Base-by-base conservation (phyloP, 2,113 vertebrate species). In the Atractosteus spatula region DNA sequence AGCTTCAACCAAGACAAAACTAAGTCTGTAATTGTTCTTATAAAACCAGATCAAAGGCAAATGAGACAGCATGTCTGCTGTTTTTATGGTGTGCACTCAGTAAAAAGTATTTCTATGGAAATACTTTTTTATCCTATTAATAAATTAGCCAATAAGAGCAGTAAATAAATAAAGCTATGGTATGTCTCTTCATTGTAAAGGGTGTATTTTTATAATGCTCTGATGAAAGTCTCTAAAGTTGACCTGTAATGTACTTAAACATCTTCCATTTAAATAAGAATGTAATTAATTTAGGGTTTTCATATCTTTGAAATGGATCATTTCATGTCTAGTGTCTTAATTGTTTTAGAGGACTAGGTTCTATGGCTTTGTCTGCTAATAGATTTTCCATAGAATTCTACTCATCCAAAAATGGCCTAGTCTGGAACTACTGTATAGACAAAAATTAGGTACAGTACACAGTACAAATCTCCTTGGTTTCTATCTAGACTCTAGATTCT, bases 31-130 rank as follows among this genome's bases (percentile, higher is more conserved):
- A 45, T 55, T 78, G 68, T 56, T 72, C 45, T 62, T 76, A 62
- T 74, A 74, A 79, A 78, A 71, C 41, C 69, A 69, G 42, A 76
- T 77, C 61, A 70, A 71, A 80, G 71, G 74, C 73, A 78, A 74
- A 72, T 44, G 75, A 41, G 8, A 57, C 3, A 55, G 17, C 7
- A 74, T 59, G 62, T 79, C 51, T 67, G 42, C n/a, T 43, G 44
- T 7, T 51, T 51, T 51, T 51, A 51, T 10, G 10, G 47, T 51
- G 5, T 51, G 47, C 47, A 51, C 47, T 51, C 47, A 51, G 47
- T 51, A 51, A 51, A 51, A 51, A 51, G 47, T 51, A 51, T 51
- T 51, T 51, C 47, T 51, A 10, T 51, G 5, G 47, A 51, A 51
- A 29, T 29, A 29, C 29, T 29, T 29, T 29, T 29, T 29, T 29